phyloP scores from a whole-genome alignment of 1,140 invertebrate species.

The Subanguina moxae region DNA sequence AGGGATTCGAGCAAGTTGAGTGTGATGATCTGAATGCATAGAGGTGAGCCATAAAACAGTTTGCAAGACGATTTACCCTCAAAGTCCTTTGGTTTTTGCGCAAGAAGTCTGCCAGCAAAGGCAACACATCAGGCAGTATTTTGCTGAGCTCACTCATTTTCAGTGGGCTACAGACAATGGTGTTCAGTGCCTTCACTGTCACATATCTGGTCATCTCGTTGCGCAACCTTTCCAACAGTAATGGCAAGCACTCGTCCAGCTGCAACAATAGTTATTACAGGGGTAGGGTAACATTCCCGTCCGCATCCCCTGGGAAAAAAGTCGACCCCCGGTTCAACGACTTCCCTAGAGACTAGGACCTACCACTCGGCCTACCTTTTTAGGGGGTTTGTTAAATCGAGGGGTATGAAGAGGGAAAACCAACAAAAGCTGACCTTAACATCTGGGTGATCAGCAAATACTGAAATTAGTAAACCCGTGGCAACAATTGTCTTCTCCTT shows the following conservation, averaged over 20 bases:
- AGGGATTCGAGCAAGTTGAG: conserved; percentile 83
- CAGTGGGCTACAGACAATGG: conserved; percentile 65
- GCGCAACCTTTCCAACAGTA: conserved; percentile 84
- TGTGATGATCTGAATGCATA: conserved; percentile 74
- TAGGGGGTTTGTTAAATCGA: too few species aligned
- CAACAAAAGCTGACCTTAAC: conserved; percentile 10
- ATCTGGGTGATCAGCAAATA: conserved; percentile 35
- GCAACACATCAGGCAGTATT: conserved; percentile 82
- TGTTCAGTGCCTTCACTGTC: conserved; percentile 76
- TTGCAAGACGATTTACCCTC: conserved; percentile 15
- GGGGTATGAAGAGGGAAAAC: too few species aligned
- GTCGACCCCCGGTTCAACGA: too few species aligned
- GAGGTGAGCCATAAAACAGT: conserved; percentile 3
- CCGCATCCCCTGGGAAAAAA: too few species aligned
- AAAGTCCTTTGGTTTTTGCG: conserved; percentile 93
- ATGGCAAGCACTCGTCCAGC: conserved; percentile 66
- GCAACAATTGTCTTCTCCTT: conserved; percentile 44
- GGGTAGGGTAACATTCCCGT: too few species aligned
- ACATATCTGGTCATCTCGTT: conserved; percentile 95
- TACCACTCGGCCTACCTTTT: too few species aligned
- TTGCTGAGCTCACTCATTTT: conserved; percentile 43
- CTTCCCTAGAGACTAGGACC: too few species aligned
- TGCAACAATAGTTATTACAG: conserved; percentile 23
- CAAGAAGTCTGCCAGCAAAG: conserved; percentile 82
- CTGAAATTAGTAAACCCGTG: conserved; percentile 36